Evolutionary conservation across 2,797 vertebrate species (phyloP).

Genomic region (Kryptopterus vitreolus): DNA sequence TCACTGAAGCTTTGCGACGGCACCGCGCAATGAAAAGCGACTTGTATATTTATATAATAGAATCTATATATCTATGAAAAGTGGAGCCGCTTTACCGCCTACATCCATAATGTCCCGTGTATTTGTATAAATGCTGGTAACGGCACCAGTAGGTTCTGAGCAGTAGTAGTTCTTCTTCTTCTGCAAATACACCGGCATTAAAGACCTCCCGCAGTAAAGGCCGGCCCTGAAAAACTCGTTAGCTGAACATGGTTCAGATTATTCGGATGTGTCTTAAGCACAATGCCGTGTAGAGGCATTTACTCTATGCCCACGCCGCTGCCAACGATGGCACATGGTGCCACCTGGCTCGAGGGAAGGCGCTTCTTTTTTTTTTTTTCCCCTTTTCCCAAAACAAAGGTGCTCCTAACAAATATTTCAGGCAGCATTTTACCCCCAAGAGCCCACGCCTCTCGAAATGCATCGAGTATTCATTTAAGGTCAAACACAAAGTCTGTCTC

Average conservation of each 20-base stretch:
- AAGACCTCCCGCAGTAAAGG: conserved; percentile 59
- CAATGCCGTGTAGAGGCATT: conserved; percentile 96
- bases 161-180: not conserved
- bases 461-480: conserved; percentile 21
- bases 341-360: conserved; percentile 84
- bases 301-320: conserved; percentile 88
- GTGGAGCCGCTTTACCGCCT: conserved; percentile 27
- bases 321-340: conserved; percentile 89
- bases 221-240: conserved; percentile 65
- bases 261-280: conserved; percentile 92
- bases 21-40: conserved; percentile 43
- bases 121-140: not conserved
- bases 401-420: conserved; percentile 52
- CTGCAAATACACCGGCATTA: conserved; percentile 58
- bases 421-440: conserved; percentile 49
- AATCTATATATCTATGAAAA: conserved; percentile 30
- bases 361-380: conserved; percentile 73
- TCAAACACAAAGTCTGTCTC: not conserved
- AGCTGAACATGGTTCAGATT: conserved; percentile 99
- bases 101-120: conserved; percentile 12
- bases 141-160: not conserved
- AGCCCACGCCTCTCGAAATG: conserved; percentile 30
- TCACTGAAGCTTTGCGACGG: conserved; percentile 27
- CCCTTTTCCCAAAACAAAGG: conserved; percentile 64
- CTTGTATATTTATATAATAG: conserved; percentile 13